Conservation (phyloP, 2,797 vertebrate species). For the Smutsia temminckii region DNA sequence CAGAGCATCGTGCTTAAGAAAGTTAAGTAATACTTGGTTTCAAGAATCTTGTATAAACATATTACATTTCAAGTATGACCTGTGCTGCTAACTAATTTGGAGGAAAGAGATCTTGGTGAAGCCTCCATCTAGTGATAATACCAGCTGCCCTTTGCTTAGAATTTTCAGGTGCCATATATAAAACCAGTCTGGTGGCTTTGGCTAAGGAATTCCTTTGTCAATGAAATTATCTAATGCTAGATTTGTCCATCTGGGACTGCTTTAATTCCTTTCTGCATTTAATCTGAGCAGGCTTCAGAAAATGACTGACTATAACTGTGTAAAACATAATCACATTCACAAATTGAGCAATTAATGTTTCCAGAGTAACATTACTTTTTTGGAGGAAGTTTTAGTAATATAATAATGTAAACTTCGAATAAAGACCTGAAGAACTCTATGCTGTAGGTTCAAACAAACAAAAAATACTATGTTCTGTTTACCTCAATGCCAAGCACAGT, state of each 20-base stretch:
- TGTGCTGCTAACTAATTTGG: background rate
- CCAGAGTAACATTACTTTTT: background rate
- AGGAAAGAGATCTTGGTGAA: background rate
- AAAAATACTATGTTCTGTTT: constrained; percentile 21
- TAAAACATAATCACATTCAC: constrained; percentile 1
- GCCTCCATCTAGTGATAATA: background rate
- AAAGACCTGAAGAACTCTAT: constrained; percentile 33
- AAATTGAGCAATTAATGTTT: background rate
- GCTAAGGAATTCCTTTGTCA: constrained; percentile 10
- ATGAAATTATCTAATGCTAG: background rate
- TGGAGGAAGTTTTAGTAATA: constrained; percentile 47
- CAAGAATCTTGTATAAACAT: background rate
- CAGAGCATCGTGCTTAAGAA: constrained; percentile 5
- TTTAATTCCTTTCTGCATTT: background rate
- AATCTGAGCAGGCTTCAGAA: background rate
- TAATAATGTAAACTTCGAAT: background rate
- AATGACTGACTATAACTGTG: background rate
- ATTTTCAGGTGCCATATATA: background rate
- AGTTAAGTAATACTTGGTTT: constrained; percentile 38
- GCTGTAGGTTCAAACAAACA: constrained; percentile 24
- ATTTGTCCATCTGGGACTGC: background rate
- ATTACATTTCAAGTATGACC: background rate
- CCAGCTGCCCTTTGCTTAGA: background rate
- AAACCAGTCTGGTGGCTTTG: background rate
- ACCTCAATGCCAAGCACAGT: constrained; percentile 5